Conservation (phyloP, 2,797 vertebrate genomes). For the Smutsia temminckii region DNA sequence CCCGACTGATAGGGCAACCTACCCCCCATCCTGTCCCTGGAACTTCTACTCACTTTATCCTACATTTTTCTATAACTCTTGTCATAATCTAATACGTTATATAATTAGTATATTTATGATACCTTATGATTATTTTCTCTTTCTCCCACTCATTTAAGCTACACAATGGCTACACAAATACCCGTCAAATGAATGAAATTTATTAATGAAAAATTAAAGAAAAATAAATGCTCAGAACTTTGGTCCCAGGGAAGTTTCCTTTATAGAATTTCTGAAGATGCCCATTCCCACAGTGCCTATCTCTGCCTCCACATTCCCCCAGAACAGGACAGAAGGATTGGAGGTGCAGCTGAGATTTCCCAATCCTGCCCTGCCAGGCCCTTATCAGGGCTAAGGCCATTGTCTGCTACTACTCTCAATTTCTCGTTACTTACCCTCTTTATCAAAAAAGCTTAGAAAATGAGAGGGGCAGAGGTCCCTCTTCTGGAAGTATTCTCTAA, state of each 20-base stretch:
- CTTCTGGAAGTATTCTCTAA: neutral
- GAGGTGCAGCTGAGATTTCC: neutral
- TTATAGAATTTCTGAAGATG: neutral
- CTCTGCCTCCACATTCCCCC: neutral
- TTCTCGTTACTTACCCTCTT: neutral
- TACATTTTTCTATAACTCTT: neutral
- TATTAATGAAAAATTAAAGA: neutral
- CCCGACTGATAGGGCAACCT: neutral
- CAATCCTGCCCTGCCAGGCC: neutral
- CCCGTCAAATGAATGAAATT: neutral
- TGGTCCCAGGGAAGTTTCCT: neutral
- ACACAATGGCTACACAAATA: neutral
- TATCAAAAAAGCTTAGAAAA: neutral
- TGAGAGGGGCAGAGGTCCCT: neutral
- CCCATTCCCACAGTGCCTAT: neutral
- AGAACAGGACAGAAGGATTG: neutral
- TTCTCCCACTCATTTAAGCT: neutral
- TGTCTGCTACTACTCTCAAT: neutral
- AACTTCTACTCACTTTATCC: neutral
- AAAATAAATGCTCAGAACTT: conserved; percentile 16
- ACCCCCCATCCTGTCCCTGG: neutral
- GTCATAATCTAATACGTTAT: neutral
- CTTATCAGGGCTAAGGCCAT: neutral
- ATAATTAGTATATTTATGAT: neutral
- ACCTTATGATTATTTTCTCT: neutral